Percentiles rank a stretch among this genome's conserved stretches.
These are phyloP conservation scores for Hyppa rectilinea DNA, from an alignment of 2,888 invertebrate genomes.

Conservation along the genomic window DNA sequence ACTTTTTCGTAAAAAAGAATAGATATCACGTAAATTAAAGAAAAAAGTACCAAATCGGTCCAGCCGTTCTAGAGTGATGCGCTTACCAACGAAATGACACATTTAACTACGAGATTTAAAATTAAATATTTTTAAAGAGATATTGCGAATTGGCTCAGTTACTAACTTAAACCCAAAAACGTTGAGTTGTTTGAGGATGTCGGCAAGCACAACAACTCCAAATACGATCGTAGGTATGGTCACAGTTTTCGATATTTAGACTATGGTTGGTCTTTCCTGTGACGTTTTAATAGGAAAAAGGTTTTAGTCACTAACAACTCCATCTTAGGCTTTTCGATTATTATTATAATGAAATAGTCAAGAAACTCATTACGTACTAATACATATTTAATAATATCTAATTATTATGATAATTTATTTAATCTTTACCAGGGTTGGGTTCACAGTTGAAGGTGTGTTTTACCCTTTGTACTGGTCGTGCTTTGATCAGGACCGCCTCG, in stretches of 20 bases:
- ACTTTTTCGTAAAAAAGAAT: too few species aligned
- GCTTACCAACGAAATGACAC: too few species aligned
- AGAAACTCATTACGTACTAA: background rate
- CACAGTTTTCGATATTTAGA: too few species aligned
- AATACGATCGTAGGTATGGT: background rate
- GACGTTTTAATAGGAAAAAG: background rate
- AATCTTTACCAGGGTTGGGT: constrained; percentile 85
- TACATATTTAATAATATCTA: background rate
- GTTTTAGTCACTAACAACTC: background rate
- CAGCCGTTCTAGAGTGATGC: too few species aligned
- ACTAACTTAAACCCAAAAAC: background rate
- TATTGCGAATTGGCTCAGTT: background rate
- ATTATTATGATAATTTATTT: background rate
- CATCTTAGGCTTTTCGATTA: background rate
- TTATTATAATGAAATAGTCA: background rate
- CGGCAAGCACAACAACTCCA: background rate
- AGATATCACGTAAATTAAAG: too few species aligned
- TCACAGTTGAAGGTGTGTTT: constrained; percentile 84
- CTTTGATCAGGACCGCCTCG: constrained; percentile 86
- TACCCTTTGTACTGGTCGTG: constrained; percentile 88
- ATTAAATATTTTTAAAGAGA: background rate
- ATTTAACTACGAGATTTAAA: background rate
- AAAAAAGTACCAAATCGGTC: too few species aligned
- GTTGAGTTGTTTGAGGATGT: background rate
- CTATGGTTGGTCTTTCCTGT: background rate